Evolutionary conservation across 2,797 vertebrate species (phyloP).

Genomic region (Paratrypauchen microcephalus): DNA sequence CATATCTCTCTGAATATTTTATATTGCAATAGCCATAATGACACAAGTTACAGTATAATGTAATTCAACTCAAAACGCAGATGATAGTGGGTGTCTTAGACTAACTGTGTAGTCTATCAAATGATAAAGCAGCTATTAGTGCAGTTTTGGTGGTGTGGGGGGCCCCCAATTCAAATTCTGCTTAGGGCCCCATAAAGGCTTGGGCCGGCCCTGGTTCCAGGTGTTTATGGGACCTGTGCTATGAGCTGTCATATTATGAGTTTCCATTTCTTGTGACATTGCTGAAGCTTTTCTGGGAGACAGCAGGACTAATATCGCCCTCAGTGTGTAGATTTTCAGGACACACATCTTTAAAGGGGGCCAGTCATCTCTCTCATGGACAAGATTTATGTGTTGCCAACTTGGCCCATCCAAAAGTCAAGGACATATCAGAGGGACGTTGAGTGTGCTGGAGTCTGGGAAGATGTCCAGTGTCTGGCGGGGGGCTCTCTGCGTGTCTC

Average conservation of each 20-base stretch:
- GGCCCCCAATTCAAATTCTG: too few species aligned
- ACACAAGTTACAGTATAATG: too few species aligned
- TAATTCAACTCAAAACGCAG: too few species aligned
- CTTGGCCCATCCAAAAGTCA: slow-evolving; percentile 21
- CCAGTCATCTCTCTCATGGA: slow-evolving; percentile 6
- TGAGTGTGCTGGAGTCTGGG: slow-evolving; percentile 1
- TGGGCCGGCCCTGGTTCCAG: too few species aligned
- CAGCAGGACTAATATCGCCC: slow-evolving; percentile 1
- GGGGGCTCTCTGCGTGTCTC: slow-evolving; percentile 6
- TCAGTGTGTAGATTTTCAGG: slow-evolving; percentile 16
- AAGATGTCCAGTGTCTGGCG: neutral
- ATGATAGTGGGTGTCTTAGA: too few species aligned
- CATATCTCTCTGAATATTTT: too few species aligned
- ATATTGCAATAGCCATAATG: too few species aligned
- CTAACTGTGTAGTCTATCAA: too few species aligned
- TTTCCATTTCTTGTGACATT: neutral
- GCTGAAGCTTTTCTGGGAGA: neutral
- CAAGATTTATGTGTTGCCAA: slow-evolving; percentile 32
- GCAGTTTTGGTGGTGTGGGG: too few species aligned
- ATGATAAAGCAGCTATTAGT: too few species aligned
- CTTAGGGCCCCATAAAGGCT: too few species aligned
- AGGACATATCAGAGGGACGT: slow-evolving; percentile 30
- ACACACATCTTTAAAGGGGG: slow-evolving; percentile 2
- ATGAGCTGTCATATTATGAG: neutral
- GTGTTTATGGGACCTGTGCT: neutral